Evolutionary conservation across 2,113 vertebrate genomes (phyloP).

Genomic region (Nymphicus hollandicus): DNA sequence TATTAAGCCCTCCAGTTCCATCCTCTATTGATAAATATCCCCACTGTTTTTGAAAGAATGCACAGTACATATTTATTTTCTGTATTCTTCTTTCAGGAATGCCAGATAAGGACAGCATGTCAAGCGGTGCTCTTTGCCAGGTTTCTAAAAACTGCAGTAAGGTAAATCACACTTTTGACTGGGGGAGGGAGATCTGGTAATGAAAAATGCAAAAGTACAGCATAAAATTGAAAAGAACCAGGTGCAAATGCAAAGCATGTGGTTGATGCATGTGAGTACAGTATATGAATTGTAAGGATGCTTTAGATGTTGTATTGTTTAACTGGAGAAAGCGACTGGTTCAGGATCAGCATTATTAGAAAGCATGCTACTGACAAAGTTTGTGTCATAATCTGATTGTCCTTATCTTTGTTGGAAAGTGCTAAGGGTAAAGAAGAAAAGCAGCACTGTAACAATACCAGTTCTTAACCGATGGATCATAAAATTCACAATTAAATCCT

Average conservation of each 20-base stretch:
- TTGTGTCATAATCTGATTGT: not conserved
- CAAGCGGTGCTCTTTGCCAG: constrained; percentile 79
- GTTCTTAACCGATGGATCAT: not conserved
- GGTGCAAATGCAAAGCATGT: not conserved
- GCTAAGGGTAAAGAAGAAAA: not conserved
- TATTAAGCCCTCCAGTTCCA: not conserved
- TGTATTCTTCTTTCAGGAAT: constrained; percentile 78
- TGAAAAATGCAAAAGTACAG: not conserved
- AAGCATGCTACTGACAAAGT: not conserved
- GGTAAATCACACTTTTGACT: constrained; percentile 71
- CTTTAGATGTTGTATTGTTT: not conserved
- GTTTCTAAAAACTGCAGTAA: constrained; percentile 85
- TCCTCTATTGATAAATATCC: not conserved
- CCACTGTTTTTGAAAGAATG: not conserved
- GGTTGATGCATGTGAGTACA: not conserved
- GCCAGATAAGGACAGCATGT: constrained; percentile 91
- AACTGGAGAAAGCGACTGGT: not conserved
- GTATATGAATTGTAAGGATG: not conserved
- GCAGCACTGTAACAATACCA: not conserved
- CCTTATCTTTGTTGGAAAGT: not conserved
- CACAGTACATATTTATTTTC: not conserved
- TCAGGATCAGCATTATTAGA: not conserved
- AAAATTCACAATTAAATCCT: not conserved
- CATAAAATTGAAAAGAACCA: not conserved
- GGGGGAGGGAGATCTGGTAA: not conserved